phyloP scores from a whole-genome alignment of 2,797 vertebrate genomes.

The Pipistrellus pygmaeus region DNA sequence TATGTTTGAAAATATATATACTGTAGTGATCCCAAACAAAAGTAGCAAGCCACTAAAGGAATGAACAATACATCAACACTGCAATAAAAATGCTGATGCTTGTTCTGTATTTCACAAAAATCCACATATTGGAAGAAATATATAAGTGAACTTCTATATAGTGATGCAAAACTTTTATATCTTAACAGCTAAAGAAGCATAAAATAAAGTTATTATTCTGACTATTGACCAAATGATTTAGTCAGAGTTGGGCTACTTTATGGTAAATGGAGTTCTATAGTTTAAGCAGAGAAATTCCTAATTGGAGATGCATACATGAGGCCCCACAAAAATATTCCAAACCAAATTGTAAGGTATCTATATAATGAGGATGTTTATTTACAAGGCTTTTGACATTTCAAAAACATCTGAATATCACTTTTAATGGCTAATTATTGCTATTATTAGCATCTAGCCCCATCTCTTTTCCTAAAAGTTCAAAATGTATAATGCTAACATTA shows the following conservation, averaged over 20 bases:
- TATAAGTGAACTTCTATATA: background rate
- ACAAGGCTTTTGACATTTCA: background rate
- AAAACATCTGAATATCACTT: background rate
- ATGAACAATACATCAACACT: background rate
- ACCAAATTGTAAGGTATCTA: background rate
- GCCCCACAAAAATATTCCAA: background rate
- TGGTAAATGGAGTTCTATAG: background rate
- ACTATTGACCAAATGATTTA: background rate
- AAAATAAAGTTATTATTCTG: conserved; percentile 1
- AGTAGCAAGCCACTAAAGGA: background rate
- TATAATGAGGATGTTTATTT: background rate
- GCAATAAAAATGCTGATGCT: background rate
- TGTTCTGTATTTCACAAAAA: background rate
- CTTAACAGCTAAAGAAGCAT: background rate
- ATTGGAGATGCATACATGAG: background rate
- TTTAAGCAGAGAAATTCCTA: conserved; percentile 5
- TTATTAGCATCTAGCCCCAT: background rate
- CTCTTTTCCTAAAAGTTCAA: background rate
- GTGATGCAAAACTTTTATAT: background rate
- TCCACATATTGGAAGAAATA: background rate
- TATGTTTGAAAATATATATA: background rate
- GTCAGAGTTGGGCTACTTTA: background rate
- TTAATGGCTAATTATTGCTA: background rate
- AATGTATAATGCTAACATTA: background rate
- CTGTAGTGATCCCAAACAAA: background rate